Evolutionary conservation across 2,888 invertebrate species (phyloP), one percentile per base, ranked within the genome.

Genomic region (Leucophora obtusa): DNA sequence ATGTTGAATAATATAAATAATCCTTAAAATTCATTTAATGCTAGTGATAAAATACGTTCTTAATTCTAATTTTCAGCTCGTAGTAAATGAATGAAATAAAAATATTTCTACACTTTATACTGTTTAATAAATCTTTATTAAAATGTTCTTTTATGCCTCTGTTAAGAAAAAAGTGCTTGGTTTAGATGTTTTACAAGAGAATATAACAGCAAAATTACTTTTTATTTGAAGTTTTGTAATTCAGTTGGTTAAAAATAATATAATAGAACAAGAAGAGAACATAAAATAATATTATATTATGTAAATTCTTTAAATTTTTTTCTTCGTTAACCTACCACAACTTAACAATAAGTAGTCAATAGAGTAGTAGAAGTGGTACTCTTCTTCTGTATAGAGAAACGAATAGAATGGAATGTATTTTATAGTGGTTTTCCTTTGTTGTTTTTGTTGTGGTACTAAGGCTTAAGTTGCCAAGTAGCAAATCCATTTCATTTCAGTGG

Each of bases 401-500:
- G 28, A 28, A 28, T 11, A n/a, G 33, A 66, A 47, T 63, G 28
- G 28, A 68, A 58, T 38, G 47, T 15, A 69, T 43, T 33, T 33
- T 14, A 2, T 59, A 58, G 21, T 54, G 28, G 28, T 28, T 7
- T 28, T 28, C 6, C 6, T 28, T 28, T 28, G 28, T 28, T 6
- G 28, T 28, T 28, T 1, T 28, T 71, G 58, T 59, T 51, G 60
- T 58, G 1, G 43, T 28, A 65, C 70, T 66, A 75, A 60, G 51
- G 51, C 70, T 66, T 66, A 56, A 79, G 79, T 66, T 73, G 70
- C 69, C 77, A 72, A 79, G 60, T 70, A 75, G 79, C 71, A 82
- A 82, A 83, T 79, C 81, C 81, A 83, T 77, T 80, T 83, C 76
- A 77, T 47, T 70, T 79, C 47, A 74, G 58, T 71, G 60, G 70